These are phyloP conservation scores for Anastrepha ludens DNA, from an alignment of 1,140 invertebrate genomes.

Conservation along the genomic window DNA sequence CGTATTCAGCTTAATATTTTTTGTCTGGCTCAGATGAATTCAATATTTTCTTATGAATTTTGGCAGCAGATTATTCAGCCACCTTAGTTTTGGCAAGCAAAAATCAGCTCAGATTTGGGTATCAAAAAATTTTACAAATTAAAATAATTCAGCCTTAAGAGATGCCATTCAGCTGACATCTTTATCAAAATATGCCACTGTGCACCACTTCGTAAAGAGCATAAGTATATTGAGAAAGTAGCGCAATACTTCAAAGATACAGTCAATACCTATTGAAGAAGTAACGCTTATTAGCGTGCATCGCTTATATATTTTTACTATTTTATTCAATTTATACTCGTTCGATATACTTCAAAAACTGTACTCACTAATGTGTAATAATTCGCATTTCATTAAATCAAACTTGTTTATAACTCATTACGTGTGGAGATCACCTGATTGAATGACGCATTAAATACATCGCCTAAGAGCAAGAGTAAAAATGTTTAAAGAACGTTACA, in stretches of 20 bases:
- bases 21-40: too few species aligned
- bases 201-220: too few species aligned
- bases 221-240: background rate
- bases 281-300: too few species aligned
- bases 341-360: background rate
- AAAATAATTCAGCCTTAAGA: too few species aligned
- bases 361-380: background rate
- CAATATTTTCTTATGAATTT: too few species aligned
- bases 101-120: too few species aligned
- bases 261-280: background rate
- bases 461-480: background rate
- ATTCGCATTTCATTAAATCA: constrained; percentile 8
- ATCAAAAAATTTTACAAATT: too few species aligned
- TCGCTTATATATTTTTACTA: background rate
- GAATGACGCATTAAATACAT: background rate
- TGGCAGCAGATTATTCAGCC: too few species aligned
- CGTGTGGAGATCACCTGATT: background rate
- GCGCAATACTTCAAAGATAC: background rate
- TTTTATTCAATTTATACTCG: background rate
- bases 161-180: too few species aligned
- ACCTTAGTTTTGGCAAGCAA: too few species aligned
- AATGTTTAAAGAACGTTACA: background rate
- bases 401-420: background rate
- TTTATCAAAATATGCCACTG: too few species aligned
- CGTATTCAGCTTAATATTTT: too few species aligned